Base-by-base conservation (phyloP, 30 jellyfish, hydroid and myxozoan species). In the Sanderia malayensis region DNA sequence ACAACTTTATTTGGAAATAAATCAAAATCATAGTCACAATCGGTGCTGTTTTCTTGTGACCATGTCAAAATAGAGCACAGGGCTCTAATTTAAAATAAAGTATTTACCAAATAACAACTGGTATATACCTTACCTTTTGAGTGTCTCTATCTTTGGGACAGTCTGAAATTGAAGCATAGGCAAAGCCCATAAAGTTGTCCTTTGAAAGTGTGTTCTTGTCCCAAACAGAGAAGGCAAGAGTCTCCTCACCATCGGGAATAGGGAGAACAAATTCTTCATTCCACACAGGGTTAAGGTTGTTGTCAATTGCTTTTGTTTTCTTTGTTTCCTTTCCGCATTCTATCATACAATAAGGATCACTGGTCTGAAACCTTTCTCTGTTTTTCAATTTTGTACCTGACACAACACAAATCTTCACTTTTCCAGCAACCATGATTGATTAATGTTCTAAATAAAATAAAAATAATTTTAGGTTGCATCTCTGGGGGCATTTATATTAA, bases 281-380 rank as follows among this genome's bases (percentile, higher is more conserved):
- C 97, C 97, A 88, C 26, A 64, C 83, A n/a, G 97, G 97, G 46
- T 68, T 88, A 73, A 88, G 71, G 74, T 82, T 88, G 71, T 94
- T 88, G 62, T 87, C 83, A 34, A 88, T 76, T 24, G 82, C 60
- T 52, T 88, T 88, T n/a, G 97, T 88, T 88, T 88, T 81, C 58
- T 74, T 68, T 13, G 80, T 1, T 23, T 70, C 80, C 29, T 57
- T 58, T 18, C 95, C 92, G 63, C 86, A 61, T 32, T 88, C 97
- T 18, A 88, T 65, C 80, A 75, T 44, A 63, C 97, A 88, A 80
- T 88, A 88, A n/a, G 97, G 97, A 67, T 88, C 97, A 82, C 97
- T 88, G 15, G 90, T 88, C 60, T 88, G 97, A 70, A 88, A 88
- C 44, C 91, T 74, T 81, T 88, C 97, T 47, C 61, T 81, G 72